phyloP scores from a whole-genome alignment of 2,797 vertebrate genomes.

The Coreius guichenoti region DNA sequence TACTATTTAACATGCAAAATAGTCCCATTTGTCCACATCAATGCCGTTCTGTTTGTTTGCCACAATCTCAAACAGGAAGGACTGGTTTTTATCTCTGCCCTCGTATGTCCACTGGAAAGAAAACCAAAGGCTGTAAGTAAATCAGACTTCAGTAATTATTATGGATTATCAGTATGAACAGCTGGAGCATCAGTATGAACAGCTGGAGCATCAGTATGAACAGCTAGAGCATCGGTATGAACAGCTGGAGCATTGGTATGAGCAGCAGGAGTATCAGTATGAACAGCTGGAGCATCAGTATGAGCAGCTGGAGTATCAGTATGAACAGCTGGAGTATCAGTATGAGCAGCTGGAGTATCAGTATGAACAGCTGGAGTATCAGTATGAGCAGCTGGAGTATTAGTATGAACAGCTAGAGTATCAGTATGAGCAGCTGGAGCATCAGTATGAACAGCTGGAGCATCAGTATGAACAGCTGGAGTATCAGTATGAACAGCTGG shows the following conservation, averaged over 20 bases:
- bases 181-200: too few relatives aligned
- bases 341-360: too few relatives aligned
- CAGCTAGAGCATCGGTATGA: too few relatives aligned
- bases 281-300: too few relatives aligned
- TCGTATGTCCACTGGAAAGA: background rate
- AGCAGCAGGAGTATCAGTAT: too few relatives aligned
- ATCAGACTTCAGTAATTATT: background rate
- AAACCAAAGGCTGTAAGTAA: background rate
- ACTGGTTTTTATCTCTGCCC: background rate
- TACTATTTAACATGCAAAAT: constrained; percentile 2
- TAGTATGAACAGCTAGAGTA: too few relatives aligned
- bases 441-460: background rate
- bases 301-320: background rate
- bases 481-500: too few relatives aligned
- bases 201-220: too few relatives aligned
- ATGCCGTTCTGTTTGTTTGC: constrained; percentile 15
- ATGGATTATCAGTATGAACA: background rate
- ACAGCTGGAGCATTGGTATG: background rate
- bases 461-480: too few relatives aligned
- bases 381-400: background rate
- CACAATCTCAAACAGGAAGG: constrained; percentile 32
- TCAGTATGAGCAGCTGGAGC: background rate
- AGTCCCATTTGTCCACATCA: constrained; percentile 42
- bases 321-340: too few relatives aligned
- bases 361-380: background rate